Evolutionary conservation across 2,797 vertebrate genomes (phyloP).

Genomic region (Pseudotriccus pelzelni): DNA sequence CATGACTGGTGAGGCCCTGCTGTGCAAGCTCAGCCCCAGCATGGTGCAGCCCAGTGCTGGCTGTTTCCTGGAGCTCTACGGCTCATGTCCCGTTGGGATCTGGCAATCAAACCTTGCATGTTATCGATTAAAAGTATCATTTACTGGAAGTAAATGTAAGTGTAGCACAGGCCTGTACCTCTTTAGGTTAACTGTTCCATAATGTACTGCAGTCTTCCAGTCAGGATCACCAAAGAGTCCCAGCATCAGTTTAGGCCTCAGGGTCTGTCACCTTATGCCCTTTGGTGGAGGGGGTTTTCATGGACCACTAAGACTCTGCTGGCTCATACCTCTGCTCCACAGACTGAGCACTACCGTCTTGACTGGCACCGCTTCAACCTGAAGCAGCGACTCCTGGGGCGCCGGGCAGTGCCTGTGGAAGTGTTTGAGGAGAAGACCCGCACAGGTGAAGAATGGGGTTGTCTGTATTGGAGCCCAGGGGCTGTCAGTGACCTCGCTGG

Average conservation of each 20-base stretch:
- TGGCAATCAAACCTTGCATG: fast-evolving
- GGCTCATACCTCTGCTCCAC: neutral
- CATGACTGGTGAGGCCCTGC: neutral
- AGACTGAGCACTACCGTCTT: slow-evolving; percentile 94
- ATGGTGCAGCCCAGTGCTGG: fast-evolving
- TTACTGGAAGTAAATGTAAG: neutral
- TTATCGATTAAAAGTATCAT: fast-evolving
- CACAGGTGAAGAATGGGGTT: slow-evolving; percentile 64
- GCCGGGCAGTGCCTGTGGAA: slow-evolving; percentile 73
- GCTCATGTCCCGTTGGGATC: fast-evolving
- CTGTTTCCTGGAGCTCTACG: neutral
- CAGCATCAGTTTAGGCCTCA: neutral
- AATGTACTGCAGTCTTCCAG: neutral
- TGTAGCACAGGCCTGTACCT: neutral
- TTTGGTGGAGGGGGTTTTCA: neutral
- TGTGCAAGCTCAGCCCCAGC: neutral
- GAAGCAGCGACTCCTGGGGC: slow-evolving; percentile 83
- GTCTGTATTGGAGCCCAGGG: neutral
- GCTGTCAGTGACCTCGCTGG: fast-evolving
- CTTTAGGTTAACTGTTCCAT: neutral
- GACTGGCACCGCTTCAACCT: slow-evolving; percentile 98
- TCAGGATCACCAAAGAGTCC: neutral
- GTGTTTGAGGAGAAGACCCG: slow-evolving; percentile 89
- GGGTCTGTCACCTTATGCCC: neutral
- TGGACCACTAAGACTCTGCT: neutral